Percentiles rank a stretch among this genome's conserved stretches.
phyloP scores from a whole-genome alignment of 1,140 invertebrate species.

The Vollenhovia emeryi region DNA sequence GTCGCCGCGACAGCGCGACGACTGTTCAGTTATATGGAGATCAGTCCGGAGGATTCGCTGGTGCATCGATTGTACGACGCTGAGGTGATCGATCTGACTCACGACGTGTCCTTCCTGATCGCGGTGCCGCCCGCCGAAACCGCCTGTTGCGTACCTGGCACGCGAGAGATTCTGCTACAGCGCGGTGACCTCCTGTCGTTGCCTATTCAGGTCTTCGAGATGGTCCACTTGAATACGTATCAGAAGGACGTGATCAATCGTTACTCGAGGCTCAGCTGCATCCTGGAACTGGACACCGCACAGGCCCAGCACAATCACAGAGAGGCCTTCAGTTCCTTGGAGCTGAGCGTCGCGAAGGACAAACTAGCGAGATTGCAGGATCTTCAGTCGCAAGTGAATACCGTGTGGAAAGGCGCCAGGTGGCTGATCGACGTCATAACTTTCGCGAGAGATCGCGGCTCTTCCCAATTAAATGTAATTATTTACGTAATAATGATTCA shows the following conservation, averaged over 20 bases:
- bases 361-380: constrained; percentile 93
- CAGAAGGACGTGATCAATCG: constrained; percentile 94
- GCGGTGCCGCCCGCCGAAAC: constrained; percentile 95
- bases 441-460: constrained; percentile 93
- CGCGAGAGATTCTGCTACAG: constrained; percentile 92
- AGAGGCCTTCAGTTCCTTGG: constrained; percentile 96
- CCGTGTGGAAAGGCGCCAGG: constrained; percentile 95
- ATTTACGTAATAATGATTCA: too few relatives aligned
- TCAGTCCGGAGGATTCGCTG: constrained; percentile 88
- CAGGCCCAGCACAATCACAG: constrained; percentile 96
- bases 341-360: constrained; percentile 94
- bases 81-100: constrained; percentile 96
- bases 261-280: constrained; percentile 96
- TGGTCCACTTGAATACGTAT: constrained; percentile 97
- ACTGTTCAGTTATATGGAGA: constrained; percentile 93
- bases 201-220: constrained; percentile 96
- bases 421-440: constrained; percentile 98
- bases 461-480: constrained; percentile 77
- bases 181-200: constrained; percentile 93
- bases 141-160: constrained; percentile 95
- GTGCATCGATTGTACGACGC: constrained; percentile 94
- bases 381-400: constrained; percentile 92
- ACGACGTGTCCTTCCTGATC: constrained; percentile 95
- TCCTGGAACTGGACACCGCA: constrained; percentile 96
- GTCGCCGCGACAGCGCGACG: constrained; percentile 90